Percentiles rank a stretch among this genome's conserved stretches.
phyloP scores from a whole-genome alignment of 2,888 invertebrate species.

The Xanthostigma xanthostigma region DNA sequence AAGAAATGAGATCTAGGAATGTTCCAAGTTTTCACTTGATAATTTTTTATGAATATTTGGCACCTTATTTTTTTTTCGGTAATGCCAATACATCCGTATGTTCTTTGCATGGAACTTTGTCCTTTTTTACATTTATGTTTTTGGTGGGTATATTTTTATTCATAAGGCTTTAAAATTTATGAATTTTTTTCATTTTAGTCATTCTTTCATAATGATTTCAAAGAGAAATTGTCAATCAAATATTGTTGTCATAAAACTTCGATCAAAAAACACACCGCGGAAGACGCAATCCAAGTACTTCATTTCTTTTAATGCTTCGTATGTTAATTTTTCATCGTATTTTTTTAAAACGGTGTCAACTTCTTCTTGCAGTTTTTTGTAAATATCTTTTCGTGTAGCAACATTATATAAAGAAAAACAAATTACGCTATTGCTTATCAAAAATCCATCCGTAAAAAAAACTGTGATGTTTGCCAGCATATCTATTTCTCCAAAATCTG shows the following conservation, averaged over 20 bases:
- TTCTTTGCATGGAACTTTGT: no score
- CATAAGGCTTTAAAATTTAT: no score
- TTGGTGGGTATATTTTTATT: no score
- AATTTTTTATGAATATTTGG: no score
- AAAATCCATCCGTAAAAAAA: conserved; percentile 23
- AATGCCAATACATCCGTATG: no score
- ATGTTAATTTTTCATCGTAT: not conserved
- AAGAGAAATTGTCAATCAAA: not conserved
- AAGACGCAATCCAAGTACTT: not conserved
- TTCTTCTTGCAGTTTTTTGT: not conserved
- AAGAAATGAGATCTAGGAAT: no score
- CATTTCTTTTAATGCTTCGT: not conserved
- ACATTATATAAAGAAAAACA: conserved; percentile 19
- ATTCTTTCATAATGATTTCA: no score
- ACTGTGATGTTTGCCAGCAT: conserved; percentile 19
- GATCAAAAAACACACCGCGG: not conserved
- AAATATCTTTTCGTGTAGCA: conserved; percentile 15
- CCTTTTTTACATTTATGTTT: no score
- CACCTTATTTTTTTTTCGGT: no score
- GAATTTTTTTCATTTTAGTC: no score
- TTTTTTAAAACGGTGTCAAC: not conserved
- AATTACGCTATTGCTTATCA: conserved; percentile 21
- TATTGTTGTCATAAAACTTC: no score
- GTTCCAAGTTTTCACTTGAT: no score
- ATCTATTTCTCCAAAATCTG: conserved; percentile 10